Evolutionary conservation across 1,140 invertebrate species (phyloP).

Genomic region (Dendrolimus kikuchii): DNA sequence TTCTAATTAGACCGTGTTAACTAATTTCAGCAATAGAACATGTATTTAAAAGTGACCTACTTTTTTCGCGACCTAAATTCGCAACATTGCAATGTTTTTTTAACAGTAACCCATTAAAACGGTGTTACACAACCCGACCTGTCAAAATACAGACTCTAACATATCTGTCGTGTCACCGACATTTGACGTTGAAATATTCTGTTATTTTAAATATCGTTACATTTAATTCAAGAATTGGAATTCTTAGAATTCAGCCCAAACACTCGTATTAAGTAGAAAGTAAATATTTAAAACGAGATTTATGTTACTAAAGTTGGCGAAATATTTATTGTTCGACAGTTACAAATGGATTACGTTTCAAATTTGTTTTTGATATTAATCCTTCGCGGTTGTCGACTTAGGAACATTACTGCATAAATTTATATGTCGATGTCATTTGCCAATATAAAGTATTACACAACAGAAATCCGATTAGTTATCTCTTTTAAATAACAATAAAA

Average conservation of each 20-base stretch:
- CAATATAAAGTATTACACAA: not conserved
- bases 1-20: constrained; percentile 62
- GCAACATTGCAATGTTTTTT: constrained; percentile 52
- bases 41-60: constrained; percentile 60
- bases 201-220: constrained; percentile 5
- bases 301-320: no score
- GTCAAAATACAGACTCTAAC: constrained; percentile 39
- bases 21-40: constrained; percentile 42
- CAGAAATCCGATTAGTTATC: not conserved
- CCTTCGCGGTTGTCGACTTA: not conserved
- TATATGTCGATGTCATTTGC: not conserved
- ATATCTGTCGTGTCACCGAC: constrained; percentile 36
- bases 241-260: constrained; percentile 2
- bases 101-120: constrained; percentile 51
- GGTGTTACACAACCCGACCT: constrained; percentile 50
- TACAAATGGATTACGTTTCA: not conserved
- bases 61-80: constrained; percentile 53
- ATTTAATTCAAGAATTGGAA: constrained; percentile 1
- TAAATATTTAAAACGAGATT: no score
- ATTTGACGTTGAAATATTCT: constrained; percentile 37
- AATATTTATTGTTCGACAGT: not conserved
- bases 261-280: not conserved
- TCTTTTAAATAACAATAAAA: no score
- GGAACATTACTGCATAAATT: not conserved
- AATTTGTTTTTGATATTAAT: constrained; percentile 4